Evolutionary conservation across 2,888 invertebrate species (phyloP).

Genomic region (Apamea sordens): DNA sequence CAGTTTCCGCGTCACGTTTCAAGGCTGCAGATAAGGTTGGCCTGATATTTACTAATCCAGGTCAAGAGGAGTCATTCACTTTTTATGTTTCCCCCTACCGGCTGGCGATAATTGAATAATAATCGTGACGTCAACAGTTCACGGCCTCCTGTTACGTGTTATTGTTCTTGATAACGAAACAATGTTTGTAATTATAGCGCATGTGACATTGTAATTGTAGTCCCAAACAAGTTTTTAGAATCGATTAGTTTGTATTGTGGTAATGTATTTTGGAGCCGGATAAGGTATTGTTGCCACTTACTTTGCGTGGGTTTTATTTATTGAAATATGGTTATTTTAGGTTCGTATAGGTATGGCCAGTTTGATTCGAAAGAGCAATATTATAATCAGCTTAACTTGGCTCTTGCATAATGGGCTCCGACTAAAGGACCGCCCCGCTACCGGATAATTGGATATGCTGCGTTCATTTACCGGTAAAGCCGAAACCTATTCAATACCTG

Average conservation of each 20-base stretch:
- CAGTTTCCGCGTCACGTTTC: constrained; percentile 89
- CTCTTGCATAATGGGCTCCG: constrained; percentile 70
- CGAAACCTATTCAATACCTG: constrained; percentile 80
- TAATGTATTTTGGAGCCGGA: constrained; percentile 13
- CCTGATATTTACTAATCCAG: constrained; percentile 85
- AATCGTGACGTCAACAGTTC: constrained; percentile 80
- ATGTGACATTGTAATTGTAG: constrained; percentile 59
- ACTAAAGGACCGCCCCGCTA: constrained; percentile 69
- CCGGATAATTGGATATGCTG: constrained; percentile 82
- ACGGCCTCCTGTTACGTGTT: constrained; percentile 76
- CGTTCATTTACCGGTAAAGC: constrained; percentile 79
- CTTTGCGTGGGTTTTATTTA: constrained; percentile 6
- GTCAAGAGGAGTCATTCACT: constrained; percentile 88
- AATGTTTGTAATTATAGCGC: constrained; percentile 64
- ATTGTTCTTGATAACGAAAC: constrained; percentile 75
- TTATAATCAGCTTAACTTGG: constrained; percentile 78
- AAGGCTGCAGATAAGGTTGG: constrained; percentile 85
- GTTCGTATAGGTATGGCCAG: constrained; percentile 9
- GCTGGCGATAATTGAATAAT: constrained; percentile 82
- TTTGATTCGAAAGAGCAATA: constrained; percentile 69
- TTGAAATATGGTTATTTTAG: constrained; percentile 22
- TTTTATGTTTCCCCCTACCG: constrained; percentile 81
- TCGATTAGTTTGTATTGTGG: constrained; percentile 31
- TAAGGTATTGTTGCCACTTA: not conserved
- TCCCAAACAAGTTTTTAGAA: constrained; percentile 49